phyloP scores from a whole-genome alignment of 2,113 vertebrate genomes.

The Delphinus delphis region DNA sequence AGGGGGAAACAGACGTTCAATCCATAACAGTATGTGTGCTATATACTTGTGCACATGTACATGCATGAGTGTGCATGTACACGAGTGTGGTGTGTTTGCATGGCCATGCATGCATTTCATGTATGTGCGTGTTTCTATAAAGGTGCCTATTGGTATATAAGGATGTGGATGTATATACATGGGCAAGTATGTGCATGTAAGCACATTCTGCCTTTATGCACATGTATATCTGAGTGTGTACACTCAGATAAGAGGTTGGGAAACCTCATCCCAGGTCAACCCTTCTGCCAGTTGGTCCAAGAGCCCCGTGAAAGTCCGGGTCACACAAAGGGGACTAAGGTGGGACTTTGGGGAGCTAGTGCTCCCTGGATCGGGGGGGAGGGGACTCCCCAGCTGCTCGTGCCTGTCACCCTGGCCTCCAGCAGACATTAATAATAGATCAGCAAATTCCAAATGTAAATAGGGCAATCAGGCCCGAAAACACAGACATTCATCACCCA shows the following conservation, averaged over 20 bases:
- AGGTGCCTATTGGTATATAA: neutral
- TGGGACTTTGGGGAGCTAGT: neutral
- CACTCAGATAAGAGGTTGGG: neutral
- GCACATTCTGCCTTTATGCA: neutral
- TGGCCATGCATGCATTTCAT: neutral
- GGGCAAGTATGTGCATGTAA: too few species aligned
- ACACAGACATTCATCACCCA: slow-evolving; percentile 74
- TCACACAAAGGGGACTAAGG: neutral
- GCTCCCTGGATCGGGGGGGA: neutral
- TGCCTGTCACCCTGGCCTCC: slow-evolving; percentile 13
- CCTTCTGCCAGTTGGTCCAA: neutral
- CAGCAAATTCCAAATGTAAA: slow-evolving; percentile 77
- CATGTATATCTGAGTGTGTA: neutral
- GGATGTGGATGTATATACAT: neutral
- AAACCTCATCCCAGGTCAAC: neutral
- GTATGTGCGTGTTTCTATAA: neutral
- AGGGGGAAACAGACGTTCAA: neutral
- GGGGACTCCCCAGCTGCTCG: neutral
- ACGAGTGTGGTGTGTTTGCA: neutral
- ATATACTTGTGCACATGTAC: fast-evolving
- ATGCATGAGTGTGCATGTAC: neutral
- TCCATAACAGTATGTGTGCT: neutral
- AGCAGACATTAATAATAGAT: slow-evolving; percentile 74
- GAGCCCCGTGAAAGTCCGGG: neutral
- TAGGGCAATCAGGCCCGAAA: slow-evolving; percentile 76